These are phyloP conservation scores for Drosophila serrata DNA, from an alignment of 1,140 invertebrate genomes.

Conservation along the genomic window DNA sequence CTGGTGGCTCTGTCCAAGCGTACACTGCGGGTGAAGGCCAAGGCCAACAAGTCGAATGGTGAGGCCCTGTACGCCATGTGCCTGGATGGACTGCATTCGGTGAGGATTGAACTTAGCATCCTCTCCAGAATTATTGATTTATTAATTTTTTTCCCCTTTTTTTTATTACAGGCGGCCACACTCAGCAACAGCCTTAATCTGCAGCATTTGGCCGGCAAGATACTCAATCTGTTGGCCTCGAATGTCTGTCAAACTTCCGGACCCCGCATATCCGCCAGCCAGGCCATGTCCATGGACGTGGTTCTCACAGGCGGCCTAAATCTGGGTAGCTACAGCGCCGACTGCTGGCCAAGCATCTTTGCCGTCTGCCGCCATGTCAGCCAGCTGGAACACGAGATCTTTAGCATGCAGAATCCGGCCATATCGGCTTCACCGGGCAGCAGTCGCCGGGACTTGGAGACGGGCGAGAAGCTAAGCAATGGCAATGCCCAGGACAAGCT, in stretches of 20 bases:
- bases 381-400: slow-evolving; percentile 94
- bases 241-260: slow-evolving; percentile 87
- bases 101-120: slow-evolving; percentile 72
- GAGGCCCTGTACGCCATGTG: slow-evolving; percentile 93
- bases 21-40: slow-evolving; percentile 86
- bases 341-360: slow-evolving; percentile 97
- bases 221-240: slow-evolving; percentile 80
- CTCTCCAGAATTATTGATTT: background rate
- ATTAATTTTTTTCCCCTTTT: slow-evolving; percentile 27
- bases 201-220: slow-evolving; percentile 88
- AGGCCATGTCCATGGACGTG: slow-evolving; percentile 96
- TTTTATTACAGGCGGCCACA: slow-evolving; percentile 89
- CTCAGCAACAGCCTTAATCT: slow-evolving; percentile 91
- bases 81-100: slow-evolving; percentile 95
- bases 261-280: slow-evolving; percentile 92
- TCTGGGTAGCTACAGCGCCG: slow-evolving; percentile 94
- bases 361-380: slow-evolving; percentile 95
- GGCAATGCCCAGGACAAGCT: slow-evolving; percentile 80
- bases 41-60: slow-evolving; percentile 87
- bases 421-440: slow-evolving; percentile 84
- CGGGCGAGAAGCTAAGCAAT: slow-evolving; percentile 80
- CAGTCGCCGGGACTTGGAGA: slow-evolving; percentile 86
- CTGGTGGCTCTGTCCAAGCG: slow-evolving; percentile 87
- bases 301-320: slow-evolving; percentile 91
- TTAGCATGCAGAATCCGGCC: slow-evolving; percentile 88